Percentiles rank a stretch among this genome's conserved stretches.
These are phyloP conservation scores for Bubo blakistoni DNA, from an alignment of 2,113 vertebrate species.

Conservation along the genomic window DNA sequence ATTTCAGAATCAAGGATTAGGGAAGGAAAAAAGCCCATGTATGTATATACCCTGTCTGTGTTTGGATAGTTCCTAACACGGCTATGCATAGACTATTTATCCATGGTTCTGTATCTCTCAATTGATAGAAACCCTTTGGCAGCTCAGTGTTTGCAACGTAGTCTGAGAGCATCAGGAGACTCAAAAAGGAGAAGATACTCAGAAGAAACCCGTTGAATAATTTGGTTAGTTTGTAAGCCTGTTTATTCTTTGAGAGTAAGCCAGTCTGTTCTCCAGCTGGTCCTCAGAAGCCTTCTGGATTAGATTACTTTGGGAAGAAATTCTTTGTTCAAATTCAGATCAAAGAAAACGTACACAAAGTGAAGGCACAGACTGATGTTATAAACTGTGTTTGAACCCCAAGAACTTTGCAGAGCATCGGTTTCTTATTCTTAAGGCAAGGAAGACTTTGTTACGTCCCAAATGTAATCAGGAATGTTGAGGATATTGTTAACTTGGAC, in stretches of 20 bases:
- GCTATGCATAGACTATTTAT: neutral
- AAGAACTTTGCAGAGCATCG: neutral
- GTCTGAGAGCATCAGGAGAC: neutral
- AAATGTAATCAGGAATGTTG: neutral
- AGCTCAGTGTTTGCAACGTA: neutral
- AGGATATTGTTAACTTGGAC: neutral
- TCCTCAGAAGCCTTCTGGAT: neutral
- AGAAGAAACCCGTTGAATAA: neutral
- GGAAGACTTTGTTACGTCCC: neutral
- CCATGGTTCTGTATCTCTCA: neutral
- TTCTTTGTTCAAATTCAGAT: neutral
- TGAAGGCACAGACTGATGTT: neutral
- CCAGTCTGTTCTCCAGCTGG: neutral
- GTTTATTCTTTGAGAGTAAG: neutral
- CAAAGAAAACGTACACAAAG: neutral
- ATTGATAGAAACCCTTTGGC: neutral
- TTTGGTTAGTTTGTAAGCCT: neutral
- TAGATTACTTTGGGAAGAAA: neutral
- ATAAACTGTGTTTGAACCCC: neutral
- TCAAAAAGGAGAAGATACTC: neutral
- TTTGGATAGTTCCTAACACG: neutral
- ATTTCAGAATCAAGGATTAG: neutral
- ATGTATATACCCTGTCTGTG: neutral
- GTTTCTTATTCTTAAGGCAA: neutral
- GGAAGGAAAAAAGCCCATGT: neutral